A percentile compares a stretch with the other conserved stretches of the same genome.
These are phyloP conservation scores for Sorex fumeus DNA, from an alignment of 2,113 vertebrate species.

Conservation along the genomic window DNA sequence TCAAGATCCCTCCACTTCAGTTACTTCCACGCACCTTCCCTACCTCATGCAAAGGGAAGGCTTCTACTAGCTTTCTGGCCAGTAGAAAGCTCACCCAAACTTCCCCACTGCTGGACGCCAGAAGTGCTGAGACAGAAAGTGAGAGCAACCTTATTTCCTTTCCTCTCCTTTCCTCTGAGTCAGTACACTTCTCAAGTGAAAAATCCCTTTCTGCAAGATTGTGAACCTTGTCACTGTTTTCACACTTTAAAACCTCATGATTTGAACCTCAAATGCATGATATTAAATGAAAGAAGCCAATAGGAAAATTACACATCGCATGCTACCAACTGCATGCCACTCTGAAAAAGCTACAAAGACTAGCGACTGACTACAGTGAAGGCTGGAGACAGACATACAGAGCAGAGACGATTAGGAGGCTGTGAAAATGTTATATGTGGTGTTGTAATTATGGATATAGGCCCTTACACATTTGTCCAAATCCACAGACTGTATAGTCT, in stretches of 20 bases:
- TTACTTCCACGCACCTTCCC: background rate
- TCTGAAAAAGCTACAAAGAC: background rate
- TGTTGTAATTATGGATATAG: background rate
- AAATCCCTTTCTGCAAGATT: background rate
- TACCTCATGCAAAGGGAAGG: background rate
- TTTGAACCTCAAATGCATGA: background rate
- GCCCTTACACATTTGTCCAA: background rate
- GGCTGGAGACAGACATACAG: background rate
- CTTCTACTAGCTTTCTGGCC: background rate
- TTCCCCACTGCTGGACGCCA: background rate
- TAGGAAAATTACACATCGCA: background rate
- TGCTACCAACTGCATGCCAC: slow-evolving; percentile 20
- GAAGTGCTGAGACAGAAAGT: background rate
- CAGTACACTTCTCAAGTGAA: background rate
- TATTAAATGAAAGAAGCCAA: slow-evolving; percentile 26
- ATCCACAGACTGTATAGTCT: background rate
- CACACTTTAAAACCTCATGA: slow-evolving; percentile 3
- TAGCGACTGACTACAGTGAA: background rate
- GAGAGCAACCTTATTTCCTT: background rate
- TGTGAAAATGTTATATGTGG: background rate
- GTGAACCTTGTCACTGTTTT: background rate
- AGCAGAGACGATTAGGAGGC: background rate
- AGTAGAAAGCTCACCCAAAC: no score
- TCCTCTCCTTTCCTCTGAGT: background rate
- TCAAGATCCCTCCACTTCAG: background rate